phyloP scores from a whole-genome alignment of 2,113 vertebrate genomes.

The Syngnathus typhle region DNA sequence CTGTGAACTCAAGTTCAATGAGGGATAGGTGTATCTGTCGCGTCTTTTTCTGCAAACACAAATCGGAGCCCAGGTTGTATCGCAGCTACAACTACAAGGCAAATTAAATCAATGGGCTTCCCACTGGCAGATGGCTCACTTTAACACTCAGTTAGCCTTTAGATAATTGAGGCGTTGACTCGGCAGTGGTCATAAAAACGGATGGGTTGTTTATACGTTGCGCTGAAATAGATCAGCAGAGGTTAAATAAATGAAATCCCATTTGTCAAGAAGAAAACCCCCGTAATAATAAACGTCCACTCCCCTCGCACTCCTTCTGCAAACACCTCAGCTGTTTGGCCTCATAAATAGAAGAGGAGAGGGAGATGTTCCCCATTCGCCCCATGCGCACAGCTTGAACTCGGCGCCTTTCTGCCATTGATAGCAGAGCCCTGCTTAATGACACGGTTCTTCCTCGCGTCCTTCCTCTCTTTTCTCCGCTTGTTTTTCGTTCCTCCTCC shows the following conservation, averaged over 20 bases:
- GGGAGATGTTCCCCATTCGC: slow-evolving; percentile 78
- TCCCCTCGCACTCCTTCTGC: slow-evolving; percentile 68
- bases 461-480: slow-evolving; percentile 71
- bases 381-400: slow-evolving; percentile 41
- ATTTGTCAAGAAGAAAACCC: slow-evolving; percentile 90
- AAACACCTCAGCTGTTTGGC: slow-evolving; percentile 95
- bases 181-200: slow-evolving; percentile 91
- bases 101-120: slow-evolving; percentile 99
- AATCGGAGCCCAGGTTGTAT: slow-evolving; percentile 73
- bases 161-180: slow-evolving; percentile 99
- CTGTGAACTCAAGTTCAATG: slow-evolving; percentile 54
- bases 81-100: slow-evolving; percentile 74
- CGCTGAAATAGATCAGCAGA: slow-evolving; percentile 96
- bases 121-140: slow-evolving; percentile 99
- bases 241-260: slow-evolving; percentile 99
- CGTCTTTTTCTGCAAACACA: slow-evolving; percentile 61
- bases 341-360: slow-evolving; percentile 86
- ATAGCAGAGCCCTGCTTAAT: slow-evolving; percentile 98
- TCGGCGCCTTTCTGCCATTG: slow-evolving; percentile 80
- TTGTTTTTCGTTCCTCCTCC: slow-evolving; percentile 90
- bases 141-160: slow-evolving; percentile 99
- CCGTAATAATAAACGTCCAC: slow-evolving; percentile 84
- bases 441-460: slow-evolving; percentile 84
- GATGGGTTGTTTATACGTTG: slow-evolving; percentile 99
- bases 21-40: slow-evolving; percentile 65